Conservation (phyloP, 2,888 invertebrate genomes). For the Cyaniris semiargus region DNA sequence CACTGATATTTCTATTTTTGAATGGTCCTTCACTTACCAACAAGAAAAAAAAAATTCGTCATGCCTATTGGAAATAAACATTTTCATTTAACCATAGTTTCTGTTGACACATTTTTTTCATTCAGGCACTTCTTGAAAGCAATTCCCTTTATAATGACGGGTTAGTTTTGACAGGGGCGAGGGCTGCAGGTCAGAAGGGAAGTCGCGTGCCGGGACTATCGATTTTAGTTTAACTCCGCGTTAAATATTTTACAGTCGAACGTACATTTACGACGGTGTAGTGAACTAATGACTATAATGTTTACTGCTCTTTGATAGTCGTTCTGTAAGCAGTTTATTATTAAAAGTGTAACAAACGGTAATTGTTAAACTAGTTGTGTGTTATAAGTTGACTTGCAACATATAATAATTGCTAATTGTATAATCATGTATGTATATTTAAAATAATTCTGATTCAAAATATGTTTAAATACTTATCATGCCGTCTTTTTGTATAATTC, state of each 20-base stretch:
- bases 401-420: no score
- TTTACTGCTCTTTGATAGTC: neutral
- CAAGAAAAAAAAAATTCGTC: no score
- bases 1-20: no score
- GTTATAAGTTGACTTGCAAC: no score
- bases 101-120: neutral
- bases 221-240: constrained; percentile 24
- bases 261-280: constrained; percentile 6
- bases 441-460: no score
- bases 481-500: no score
- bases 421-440: no score
- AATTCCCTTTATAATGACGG: constrained; percentile 8
- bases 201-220: constrained; percentile 21
- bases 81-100: neutral
- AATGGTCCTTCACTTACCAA: no score
- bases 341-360: neutral
- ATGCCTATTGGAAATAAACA: no score
- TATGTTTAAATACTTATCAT: no score
- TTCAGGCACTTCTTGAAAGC: neutral
- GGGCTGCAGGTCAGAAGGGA: neutral
- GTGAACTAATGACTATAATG: constrained; percentile 2
- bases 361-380: no score
- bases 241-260: constrained; percentile 11
- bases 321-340: neutral
- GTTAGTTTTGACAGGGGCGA: neutral